Percentiles rank a stretch among this genome's conserved stretches.
phyloP scores from a whole-genome alignment of 30 jellyfish, hydroid and myxozoan genomes.

The Cassiopea andromeda region DNA sequence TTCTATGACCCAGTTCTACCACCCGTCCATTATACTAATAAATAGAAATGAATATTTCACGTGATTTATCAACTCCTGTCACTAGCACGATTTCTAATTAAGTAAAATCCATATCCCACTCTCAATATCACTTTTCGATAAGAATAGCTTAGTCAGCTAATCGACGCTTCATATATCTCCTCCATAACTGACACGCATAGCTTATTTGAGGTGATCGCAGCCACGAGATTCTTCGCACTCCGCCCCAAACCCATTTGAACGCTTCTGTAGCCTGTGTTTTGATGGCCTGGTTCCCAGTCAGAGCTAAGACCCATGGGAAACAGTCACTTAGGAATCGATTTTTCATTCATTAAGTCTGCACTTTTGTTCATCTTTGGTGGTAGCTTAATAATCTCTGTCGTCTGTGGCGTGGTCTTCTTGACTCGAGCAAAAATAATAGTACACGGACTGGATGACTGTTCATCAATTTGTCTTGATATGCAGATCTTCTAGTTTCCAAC shows the following conservation, averaged over 20 bases:
- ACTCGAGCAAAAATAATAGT: slow-evolving; percentile 9
- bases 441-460: not conserved
- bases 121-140: slow-evolving; percentile 63
- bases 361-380: slow-evolving; percentile 48
- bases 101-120: slow-evolving; percentile 55
- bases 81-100: slow-evolving; percentile 29
- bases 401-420: slow-evolving; percentile 42
- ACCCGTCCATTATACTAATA: slow-evolving; percentile 18
- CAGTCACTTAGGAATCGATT: slow-evolving; percentile 52
- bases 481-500: not conserved
- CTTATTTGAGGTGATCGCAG: slow-evolving; percentile 54
- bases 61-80: slow-evolving; percentile 40
- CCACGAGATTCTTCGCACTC: slow-evolving; percentile 73
- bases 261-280: slow-evolving; percentile 27
- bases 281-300: slow-evolving; percentile 33
- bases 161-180: slow-evolving; percentile 71
- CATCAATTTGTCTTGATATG: not conserved
- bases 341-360: slow-evolving; percentile 41
- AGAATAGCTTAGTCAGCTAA: slow-evolving; percentile 74
- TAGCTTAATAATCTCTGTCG: slow-evolving; percentile 32
- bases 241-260: slow-evolving; percentile 56
- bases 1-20: slow-evolving; percentile 38
- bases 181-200: slow-evolving; percentile 42
- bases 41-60: slow-evolving; percentile 31
- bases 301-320: slow-evolving; percentile 44